Evolutionary conservation across 2,888 invertebrate species (phyloP), one percentile per base, ranked within the genome.

Genomic region (Apotomis betuletana): DNA sequence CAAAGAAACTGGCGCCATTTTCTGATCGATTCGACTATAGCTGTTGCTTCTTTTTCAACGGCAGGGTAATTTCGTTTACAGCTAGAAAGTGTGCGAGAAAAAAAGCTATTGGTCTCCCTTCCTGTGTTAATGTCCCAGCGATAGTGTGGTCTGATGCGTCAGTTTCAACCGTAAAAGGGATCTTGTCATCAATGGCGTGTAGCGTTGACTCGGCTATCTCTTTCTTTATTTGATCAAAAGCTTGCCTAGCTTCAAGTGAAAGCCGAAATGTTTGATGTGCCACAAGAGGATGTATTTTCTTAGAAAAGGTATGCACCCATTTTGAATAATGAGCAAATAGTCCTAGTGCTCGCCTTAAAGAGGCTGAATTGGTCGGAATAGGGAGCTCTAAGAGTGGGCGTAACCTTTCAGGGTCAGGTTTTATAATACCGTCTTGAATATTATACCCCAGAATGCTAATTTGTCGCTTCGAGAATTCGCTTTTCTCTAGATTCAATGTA

Each of bases 111-210:
- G 52, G 52, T 13, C 52, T 13, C 5, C 52, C 13, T 52, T 52
- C 52, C 6, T 65, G 54, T 36, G 70, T 60, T 27, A 70, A 36
- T 10, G 65, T 61, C 5, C 15, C 65, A n/a, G 59, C 70, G 15
- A 70, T 41, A 1, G 65, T 27, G 59, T 54, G 44, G 13, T 70
- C 65, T 3, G 65, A 65, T 5, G 70, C 65, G 38, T 70, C 70
- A 1, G 65, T 70, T 41, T 70, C 60, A 3, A 65, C 70, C 4
- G 70, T 65, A 10, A 65, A 70, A 1, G 60, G 27, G n/a, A 60
- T 41, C 9, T 46, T 57, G 8, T 57, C n/a, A 5, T 65, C 57
- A n/a, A 65, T 65, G 3, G 65, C 55, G 36, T 46, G 46, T 12
- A 65, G 27, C 12, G 57, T 41, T 36, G 65, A 65, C 4, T 65